phyloP scores from a whole-genome alignment of 2,113 vertebrate species.

The Festucalex cinctus region DNA sequence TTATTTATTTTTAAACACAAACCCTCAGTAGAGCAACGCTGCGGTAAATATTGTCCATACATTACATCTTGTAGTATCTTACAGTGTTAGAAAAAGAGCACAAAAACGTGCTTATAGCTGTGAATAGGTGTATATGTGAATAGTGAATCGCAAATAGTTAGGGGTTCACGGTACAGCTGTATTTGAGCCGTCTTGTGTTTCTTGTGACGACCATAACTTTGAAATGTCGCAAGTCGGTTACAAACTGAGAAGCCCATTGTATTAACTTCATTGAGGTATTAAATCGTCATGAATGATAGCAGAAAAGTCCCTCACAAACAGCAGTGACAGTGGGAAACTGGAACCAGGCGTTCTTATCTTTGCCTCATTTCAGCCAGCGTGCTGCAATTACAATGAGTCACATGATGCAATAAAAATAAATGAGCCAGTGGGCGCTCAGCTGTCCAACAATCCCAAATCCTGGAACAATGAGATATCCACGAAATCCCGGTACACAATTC shows the following conservation, averaged over 20 bases:
- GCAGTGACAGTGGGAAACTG: conserved; percentile 50
- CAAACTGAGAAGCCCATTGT: not conserved
- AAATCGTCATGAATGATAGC: conserved; percentile 1
- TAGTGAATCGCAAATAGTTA: no score
- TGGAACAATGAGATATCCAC: conserved; percentile 77
- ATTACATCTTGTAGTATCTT: no score
- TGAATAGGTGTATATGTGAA: no score
- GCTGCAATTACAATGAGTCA: conserved; percentile 64
- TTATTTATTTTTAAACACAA: no score
- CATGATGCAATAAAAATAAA: conserved; percentile 73
- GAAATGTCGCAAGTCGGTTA: not conserved
- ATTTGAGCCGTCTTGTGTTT: no score
- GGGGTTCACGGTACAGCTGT: no score
- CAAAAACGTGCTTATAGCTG: no score
- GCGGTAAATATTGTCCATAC: no score
- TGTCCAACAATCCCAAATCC: conserved; percentile 65
- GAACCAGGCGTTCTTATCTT: conserved; percentile 53
- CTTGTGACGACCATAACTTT: no score
- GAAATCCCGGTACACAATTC: conserved; percentile 66
- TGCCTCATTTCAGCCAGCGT: conserved; percentile 49
- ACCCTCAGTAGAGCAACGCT: no score
- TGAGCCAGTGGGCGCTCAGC: conserved; percentile 62
- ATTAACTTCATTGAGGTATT: not conserved
- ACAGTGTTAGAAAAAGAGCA: no score
- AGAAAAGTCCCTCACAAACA: conserved; percentile 44